Evolutionary conservation across 2,113 vertebrate genomes (phyloP), one percentile per base, ranked within the genome.

Genomic region (Chionis minor): DNA sequence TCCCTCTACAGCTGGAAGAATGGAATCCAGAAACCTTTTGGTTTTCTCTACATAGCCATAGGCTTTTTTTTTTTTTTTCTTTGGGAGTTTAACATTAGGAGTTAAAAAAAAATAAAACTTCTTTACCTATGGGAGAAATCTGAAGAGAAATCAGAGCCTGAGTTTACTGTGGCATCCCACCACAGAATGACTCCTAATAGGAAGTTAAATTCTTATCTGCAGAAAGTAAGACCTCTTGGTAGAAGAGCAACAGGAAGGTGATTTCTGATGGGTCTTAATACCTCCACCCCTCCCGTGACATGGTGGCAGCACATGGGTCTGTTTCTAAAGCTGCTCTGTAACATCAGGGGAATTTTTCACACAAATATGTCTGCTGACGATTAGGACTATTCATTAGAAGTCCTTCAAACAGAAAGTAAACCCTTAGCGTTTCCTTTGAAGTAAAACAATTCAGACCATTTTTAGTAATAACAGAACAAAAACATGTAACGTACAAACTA

Each of bases 71-170:
- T 35, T 62, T 73, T 35, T 52, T 55, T 24, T 13, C 33, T 88
- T 93, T 70, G 58, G 69, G 77, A 38, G 38, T 38, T 38, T 38
- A 32, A 20, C 7, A 54, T 23, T 30, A 66, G 0, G 2, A 82
- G 23, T 21, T 14, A 65, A 44, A 21, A 65, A 38, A 27, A 45
- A 56, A 69, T 44, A 86, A 20, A 38, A 9, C 65, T 85, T 56
- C 61, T 89, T 92, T 96, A 97, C 96, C 91, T 78, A 24, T 40
- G 44, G 72, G 47, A 66, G 71, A 78, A 58, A 35, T 40, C 56
- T 88, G 70, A 55, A 70, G 80, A 54, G 40, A 84, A 86, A 74
- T 23, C 47, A 59, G 75, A 81, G 72, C n/a, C 54, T 10, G 32
- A 52, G 66, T 38, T 52, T 10, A 27, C 40, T 23, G 30, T 27